These are phyloP conservation scores for Vandiemenella viatica DNA, from an alignment of 2,888 invertebrate genomes.

Conservation along the genomic window DNA sequence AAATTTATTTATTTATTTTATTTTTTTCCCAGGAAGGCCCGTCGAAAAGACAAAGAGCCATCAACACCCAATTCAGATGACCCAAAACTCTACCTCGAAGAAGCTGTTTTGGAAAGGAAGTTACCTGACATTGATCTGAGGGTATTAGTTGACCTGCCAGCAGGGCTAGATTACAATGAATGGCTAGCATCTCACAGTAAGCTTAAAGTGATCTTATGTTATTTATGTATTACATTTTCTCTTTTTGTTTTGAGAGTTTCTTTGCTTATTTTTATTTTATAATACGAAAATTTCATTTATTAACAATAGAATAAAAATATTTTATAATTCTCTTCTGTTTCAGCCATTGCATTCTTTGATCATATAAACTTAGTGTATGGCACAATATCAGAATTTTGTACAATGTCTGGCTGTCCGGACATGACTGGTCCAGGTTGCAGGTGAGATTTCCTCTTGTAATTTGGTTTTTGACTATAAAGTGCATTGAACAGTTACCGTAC, in stretches of 20 bases:
- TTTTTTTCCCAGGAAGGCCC: constrained; percentile 67
- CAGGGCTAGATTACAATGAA: constrained; percentile 94
- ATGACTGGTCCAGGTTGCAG: constrained; percentile 93
- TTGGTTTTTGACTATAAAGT: no score
- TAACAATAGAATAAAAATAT: background rate
- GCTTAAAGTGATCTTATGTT: constrained; percentile 27
- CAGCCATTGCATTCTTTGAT: constrained; percentile 94
- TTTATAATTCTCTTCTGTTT: constrained; percentile 23
- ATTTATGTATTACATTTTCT: no score
- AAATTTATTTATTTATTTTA: no score
- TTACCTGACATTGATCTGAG: constrained; percentile 88
- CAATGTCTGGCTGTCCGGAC: constrained; percentile 84
- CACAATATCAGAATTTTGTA: constrained; percentile 97
- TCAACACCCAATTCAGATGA: constrained; percentile 54
- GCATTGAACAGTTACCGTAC: no score
- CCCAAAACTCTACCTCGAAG: constrained; percentile 89
- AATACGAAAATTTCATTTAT: background rate
- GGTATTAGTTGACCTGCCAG: constrained; percentile 85
- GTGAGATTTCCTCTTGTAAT: constrained; percentile 34
- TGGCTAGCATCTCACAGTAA: constrained; percentile 98
- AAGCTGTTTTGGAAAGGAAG: constrained; percentile 84
- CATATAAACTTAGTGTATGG: constrained; percentile 98
- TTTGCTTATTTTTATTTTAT: background rate
- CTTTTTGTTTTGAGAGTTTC: background rate
- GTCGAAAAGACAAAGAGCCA: constrained; percentile 85